Evolutionary conservation across 2,888 invertebrate species (phyloP), one percentile per base, ranked within the genome.

Genomic region (Acleris cristana): DNA sequence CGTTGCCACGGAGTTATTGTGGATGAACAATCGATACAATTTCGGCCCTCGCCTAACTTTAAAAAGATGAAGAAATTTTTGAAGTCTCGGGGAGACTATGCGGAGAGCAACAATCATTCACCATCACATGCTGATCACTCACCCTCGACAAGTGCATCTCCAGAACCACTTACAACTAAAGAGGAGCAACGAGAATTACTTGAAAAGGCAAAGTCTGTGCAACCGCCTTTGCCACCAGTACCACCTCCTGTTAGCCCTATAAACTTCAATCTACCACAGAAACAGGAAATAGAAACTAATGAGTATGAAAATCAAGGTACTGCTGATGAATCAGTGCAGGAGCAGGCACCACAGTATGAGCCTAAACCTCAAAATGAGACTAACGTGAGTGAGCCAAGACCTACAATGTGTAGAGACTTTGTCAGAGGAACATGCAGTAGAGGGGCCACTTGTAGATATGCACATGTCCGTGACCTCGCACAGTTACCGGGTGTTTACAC

Each of bases 41-140:
- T 87, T 72, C 77, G 79, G 14, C 82, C 86, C n/a, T 87, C 85
- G 0, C 84, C 83, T 21, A 87, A 88, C 69, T 86, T 87, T 53
- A 86, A 83, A 74, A 84, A 87, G 44, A 90, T 89, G 89, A 87
- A 83, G 73, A 89, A 90, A 52, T 87, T 85, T 69, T 74, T 87
- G 1, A 81, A 82, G 48, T 82, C 79, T 0, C 83, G 86, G 69
- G 80, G 83, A 59, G 81, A 82, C 63, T 79, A 81, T 70, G 70
- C 72, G 0, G 77, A 74, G 7, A 73, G 73, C 16, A 58, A 26
- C n/a, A 63, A 58, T 23, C 69, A 69, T 16, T 63, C 70, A 6
- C 70, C 67, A 12, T 64, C 69, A 6, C 51, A 60, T 7, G 52
- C 44, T 26, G 56, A 64, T 18, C 18, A 59, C 1, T 61, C 58